Conservation (phyloP, 2,888 invertebrate genomes). For the Hirudinaria manillensis region DNA sequence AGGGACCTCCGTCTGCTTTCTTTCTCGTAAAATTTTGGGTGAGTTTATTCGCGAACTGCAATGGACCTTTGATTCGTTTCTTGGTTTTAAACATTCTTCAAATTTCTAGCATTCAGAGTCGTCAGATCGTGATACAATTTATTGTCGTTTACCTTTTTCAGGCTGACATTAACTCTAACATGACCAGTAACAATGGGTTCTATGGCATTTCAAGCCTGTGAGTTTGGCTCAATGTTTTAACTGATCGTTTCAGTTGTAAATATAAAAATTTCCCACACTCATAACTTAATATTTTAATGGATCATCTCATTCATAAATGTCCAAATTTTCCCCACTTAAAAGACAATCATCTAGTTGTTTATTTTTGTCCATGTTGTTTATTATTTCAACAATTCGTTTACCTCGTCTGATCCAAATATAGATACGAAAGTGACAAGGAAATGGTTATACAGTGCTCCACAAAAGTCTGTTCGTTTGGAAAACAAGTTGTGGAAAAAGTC, state of each 20-base stretch:
- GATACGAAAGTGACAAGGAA: conserved; percentile 95
- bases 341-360: neutral
- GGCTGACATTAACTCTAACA: conserved; percentile 32
- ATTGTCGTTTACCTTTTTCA: neutral
- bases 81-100: neutral
- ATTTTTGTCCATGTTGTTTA: neutral
- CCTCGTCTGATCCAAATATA: conserved; percentile 54
- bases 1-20: conserved; percentile 93
- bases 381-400: neutral
- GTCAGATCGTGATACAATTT: neutral
- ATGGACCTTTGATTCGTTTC: neutral
- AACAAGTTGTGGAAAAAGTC: conserved; percentile 98
- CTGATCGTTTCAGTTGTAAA: neutral
- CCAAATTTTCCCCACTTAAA: no score
- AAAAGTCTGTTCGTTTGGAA: conserved; percentile 98
- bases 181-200: conserved; percentile 28
- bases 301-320: neutral
- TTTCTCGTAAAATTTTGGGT: conserved; percentile 98
- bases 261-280: no score
- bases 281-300: neutral
- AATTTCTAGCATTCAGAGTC: neutral
- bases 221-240: neutral
- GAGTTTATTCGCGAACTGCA: conserved; percentile 38
- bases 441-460: conserved; percentile 98
- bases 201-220: conserved; percentile 33